These are phyloP conservation scores for Vanessa tameamea DNA, from an alignment of 1,140 invertebrate genomes.

Conservation along the genomic window DNA sequence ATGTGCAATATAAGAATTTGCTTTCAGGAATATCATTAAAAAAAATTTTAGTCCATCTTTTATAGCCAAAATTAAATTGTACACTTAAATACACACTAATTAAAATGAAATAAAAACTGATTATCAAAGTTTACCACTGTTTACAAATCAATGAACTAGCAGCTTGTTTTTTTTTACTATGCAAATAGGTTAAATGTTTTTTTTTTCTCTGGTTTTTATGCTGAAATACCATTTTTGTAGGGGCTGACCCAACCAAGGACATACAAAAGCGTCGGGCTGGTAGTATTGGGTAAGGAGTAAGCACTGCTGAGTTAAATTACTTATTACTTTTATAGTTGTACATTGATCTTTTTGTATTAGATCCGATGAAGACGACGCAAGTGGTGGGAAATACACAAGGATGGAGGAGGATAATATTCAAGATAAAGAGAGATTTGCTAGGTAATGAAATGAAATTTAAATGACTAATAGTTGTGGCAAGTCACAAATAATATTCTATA, in stretches of 20 bases:
- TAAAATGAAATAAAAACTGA: too few species aligned
- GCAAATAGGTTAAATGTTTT: too few species aligned
- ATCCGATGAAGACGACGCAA: slow-evolving; percentile 92
- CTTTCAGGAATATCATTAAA: too few species aligned
- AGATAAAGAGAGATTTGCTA: slow-evolving; percentile 97
- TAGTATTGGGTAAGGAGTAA: slow-evolving; percentile 77
- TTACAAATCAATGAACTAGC: too few species aligned
- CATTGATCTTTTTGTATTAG: slow-evolving; percentile 62
- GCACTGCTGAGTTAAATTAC: neutral
- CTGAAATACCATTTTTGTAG: slow-evolving; percentile 42
- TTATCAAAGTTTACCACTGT: too few species aligned
- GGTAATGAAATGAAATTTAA: slow-evolving; percentile 78
- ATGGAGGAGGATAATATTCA: slow-evolving; percentile 96
- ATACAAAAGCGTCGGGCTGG: slow-evolving; percentile 81
- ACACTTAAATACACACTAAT: too few species aligned
- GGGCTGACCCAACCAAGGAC: slow-evolving; percentile 81
- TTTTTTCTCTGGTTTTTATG: neutral
- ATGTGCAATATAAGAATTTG: too few species aligned
- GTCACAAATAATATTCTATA: neutral
- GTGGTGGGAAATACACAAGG: slow-evolving; percentile 89
- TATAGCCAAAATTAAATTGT: too few species aligned
- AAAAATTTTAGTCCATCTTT: too few species aligned
- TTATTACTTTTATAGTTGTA: neutral
- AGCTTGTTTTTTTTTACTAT: too few species aligned
- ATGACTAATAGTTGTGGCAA: neutral